Evolutionary conservation across 53 echinoderm and acorn worm species (phyloP), one percentile per base, ranked within the genome.

Genomic region (Luidia sarsii): DNA sequence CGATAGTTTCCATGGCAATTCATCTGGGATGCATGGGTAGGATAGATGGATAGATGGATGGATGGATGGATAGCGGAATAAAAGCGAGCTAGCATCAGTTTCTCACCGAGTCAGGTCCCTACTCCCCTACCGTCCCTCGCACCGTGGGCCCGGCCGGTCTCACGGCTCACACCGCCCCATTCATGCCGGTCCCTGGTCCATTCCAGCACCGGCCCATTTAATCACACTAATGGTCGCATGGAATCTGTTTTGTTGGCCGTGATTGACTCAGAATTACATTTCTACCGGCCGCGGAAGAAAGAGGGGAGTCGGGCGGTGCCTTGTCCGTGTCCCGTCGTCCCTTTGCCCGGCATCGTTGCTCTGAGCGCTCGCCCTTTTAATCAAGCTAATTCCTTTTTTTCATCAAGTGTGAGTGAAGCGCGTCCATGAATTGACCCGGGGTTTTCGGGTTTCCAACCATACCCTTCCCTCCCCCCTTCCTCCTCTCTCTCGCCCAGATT

Each of bases 201-300:
- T 61, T 77, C 77, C 60, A 55, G 77, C 61, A 61, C 77, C 59
- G 61, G 77, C 77, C 60, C 77, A 77, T 77, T 77, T 77, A 77
- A 77, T 77, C 77, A 77, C 60, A 61, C 77, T 77, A 77, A 77
- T 77, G 77, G 77, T 55, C 62, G 77, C 41, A 60, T 55, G 57
- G 60, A 77, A 77, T 57, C 77, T 46, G 77, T 77, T 41, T 77
- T 77, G 77, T 77, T 77, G 77, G 77, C 59, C 77, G 60, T 49
- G 77, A 77, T 77, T 77, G 77, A 77, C 60, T 77, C 77, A 31
- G 77, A 77, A 77, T 77, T 77, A 77, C 77, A 61, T 77, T 77
- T 77, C 77, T 77, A 77, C 55, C 77, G 60, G 62, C 46, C 77
- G 41, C 41, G 41, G 6, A 41, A 41, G 41, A 6, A 41, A 41